Base-by-base conservation (phyloP, 2,113 vertebrate species). In the Bambusicola thoracicus region DNA sequence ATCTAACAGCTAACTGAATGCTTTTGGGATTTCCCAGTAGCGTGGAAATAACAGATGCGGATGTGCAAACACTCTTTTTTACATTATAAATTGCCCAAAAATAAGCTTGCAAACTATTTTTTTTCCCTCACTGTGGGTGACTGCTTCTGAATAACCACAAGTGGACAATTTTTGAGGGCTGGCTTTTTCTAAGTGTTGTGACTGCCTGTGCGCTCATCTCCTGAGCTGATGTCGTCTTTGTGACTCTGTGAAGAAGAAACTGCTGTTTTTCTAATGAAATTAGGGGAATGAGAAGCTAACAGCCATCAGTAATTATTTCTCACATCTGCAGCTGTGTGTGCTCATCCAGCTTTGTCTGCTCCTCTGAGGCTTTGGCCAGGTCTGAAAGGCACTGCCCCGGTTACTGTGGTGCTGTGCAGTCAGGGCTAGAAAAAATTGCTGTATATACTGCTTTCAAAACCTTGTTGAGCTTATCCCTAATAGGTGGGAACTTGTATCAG, bases 141-240 rank as follows among this genome's bases (percentile, higher is more conserved):
- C 22, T 53, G 0, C 46, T 20, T 4, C 84, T 1, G 6, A 46
- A 44, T 18, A 38, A 13, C 8, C 53, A 14, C 0, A 0, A 78
- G 70, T 58, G 93, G 94, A 79, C 92, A 90, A 53, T 93, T 96
- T 96, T 95, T 85, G 82, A 81, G 81, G 29, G 72, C 75, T 85
- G 83, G 36, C 72, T 93, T 66, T 40, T 34, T 5, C 51, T 13
- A 29, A 8, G 27, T 65, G 53, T 24, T 3, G 83, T 81, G 92
- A 11, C 61, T 83, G 77, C 63, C 44, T 77, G 1, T 2, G 6
- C 68, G 81, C 38, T 77, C 84, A 16, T 69, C 63, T n/a, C 59
- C 75, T 79, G 89, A 68, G 80, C 80, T 76, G 1, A 14, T 30
- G 2, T 30, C 3, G 1, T 38, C 0, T 58, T 34, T 55, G 67